phyloP scores from a whole-genome alignment of 2,113 vertebrate genomes.

The Orycteropus afer region DNA sequence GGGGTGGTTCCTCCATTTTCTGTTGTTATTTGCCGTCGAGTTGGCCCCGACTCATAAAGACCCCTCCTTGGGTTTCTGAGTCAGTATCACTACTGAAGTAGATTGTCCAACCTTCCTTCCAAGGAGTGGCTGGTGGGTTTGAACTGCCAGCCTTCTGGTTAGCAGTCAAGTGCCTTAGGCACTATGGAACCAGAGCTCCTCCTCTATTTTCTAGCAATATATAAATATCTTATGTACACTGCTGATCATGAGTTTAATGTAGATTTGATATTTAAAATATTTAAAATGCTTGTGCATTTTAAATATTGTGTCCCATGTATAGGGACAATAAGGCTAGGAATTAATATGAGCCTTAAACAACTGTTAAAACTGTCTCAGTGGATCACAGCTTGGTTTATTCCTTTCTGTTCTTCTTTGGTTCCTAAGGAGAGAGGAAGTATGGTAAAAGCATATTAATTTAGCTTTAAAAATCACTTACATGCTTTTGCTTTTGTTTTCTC shows the following conservation, averaged over 20 bases:
- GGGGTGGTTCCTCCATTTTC: too few species aligned
- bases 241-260: not conserved
- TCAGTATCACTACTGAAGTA: too few species aligned
- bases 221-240: not conserved
- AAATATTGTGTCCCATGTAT: too few species aligned
- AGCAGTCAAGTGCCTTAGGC: too few species aligned
- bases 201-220: not conserved
- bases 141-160: too few species aligned
- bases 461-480: not conserved
- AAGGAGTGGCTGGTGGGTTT: too few species aligned
- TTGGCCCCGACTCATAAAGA: too few species aligned
- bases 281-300: not conserved
- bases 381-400: not conserved
- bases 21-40: too few species aligned
- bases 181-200: too few species aligned
- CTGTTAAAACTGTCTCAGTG: not conserved
- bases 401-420: not conserved
- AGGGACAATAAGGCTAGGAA: not conserved
- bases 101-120: too few species aligned
- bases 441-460: not conserved
- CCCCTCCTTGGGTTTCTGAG: too few species aligned
- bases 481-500: not conserved
- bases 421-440: not conserved
- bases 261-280: constrained; percentile 26
- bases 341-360: not conserved